Percentiles rank a stretch among this genome's conserved stretches.
phyloP scores from a whole-genome alignment of 1,140 invertebrate genomes.

The Radopholus similis region DNA sequence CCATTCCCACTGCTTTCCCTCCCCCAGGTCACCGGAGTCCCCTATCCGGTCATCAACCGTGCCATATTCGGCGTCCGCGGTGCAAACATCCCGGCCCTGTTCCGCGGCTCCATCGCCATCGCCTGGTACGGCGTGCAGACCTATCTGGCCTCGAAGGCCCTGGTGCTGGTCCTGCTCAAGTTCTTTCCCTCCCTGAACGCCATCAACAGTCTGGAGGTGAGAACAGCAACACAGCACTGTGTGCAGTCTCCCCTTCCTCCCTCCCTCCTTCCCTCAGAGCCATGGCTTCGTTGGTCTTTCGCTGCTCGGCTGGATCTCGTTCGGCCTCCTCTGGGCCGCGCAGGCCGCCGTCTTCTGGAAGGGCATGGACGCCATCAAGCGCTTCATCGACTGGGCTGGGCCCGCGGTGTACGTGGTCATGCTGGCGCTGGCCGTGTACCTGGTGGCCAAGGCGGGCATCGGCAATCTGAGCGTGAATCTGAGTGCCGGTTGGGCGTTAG shows the following conservation, averaged over 20 bases:
- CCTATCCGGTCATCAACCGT: conserved; percentile 10
- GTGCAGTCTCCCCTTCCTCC: background rate
- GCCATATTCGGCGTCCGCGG: conserved; percentile 12
- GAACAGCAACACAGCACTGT: no score
- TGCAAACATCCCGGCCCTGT: background rate
- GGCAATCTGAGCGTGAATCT: background rate
- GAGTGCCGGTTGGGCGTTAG: background rate
- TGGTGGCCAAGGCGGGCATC: background rate
- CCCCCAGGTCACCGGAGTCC: background rate
- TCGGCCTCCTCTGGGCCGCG: background rate
- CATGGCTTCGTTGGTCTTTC: background rate
- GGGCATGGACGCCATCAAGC: background rate
- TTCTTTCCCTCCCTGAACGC: background rate
- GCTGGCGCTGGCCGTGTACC: background rate
- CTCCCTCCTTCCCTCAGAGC: background rate
- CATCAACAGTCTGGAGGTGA: conserved; percentile 1
- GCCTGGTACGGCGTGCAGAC: conserved; percentile 13
- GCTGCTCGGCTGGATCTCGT: background rate
- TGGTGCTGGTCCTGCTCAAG: background rate
- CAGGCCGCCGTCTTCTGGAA: background rate
- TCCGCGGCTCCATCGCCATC: conserved; percentile 11
- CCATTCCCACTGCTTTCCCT: background rate
- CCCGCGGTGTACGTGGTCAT: background rate
- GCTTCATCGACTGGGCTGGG: background rate
- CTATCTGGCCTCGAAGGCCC: conserved; percentile 1